Evolutionary conservation across 1,140 invertebrate genomes (phyloP), one percentile per base, ranked within the genome.

Genomic region (Steinernema feltiae): DNA sequence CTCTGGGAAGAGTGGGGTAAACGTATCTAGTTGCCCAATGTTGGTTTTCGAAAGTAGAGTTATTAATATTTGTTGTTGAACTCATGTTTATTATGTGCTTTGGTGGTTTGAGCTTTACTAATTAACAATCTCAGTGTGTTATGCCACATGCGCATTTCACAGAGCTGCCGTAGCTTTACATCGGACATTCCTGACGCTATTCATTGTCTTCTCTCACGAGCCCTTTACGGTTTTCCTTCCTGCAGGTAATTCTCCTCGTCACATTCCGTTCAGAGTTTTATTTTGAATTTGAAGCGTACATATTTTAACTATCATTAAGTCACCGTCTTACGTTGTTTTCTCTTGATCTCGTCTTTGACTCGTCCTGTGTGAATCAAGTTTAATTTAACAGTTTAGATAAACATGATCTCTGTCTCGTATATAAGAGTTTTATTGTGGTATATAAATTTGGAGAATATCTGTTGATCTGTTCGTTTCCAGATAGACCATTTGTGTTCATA

Each of bases 251-350:
- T n/a, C 15, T 27, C 24, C 24, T 27, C 24, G 24, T 63, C 24
- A 63, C 53, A 63, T 63, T 63, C 53, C 53, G 53, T 63, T 63
- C 53, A 63, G 53, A 63, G 18, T 12, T 27, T 63, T 63, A 27
- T 27, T 15, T 63, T 63, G 24, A 63, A 63, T 41, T 18, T 7
- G 7, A 41, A 41, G 18, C 35, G 7, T 41, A 41, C 7, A 18
- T 7, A 41, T 7, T 41, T 41, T 41, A 41, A 7, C 35, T 41
- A 41, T 41, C 7, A 41, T 41, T 18, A 7, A 7, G 7, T 18
- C 35, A 7, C 7, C 35, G 7, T 41, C 18, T 18, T 41, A 7
- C 35, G 35, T 41, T 18, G 7, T 41, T 41, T 41, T 41, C 35
- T 7, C 35, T n/a, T 41, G 35, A 41, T 41, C 35, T 41, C 35